phyloP scores from a whole-genome alignment of 1,140 invertebrate genomes.

The Listronotus oregonensis region DNA sequence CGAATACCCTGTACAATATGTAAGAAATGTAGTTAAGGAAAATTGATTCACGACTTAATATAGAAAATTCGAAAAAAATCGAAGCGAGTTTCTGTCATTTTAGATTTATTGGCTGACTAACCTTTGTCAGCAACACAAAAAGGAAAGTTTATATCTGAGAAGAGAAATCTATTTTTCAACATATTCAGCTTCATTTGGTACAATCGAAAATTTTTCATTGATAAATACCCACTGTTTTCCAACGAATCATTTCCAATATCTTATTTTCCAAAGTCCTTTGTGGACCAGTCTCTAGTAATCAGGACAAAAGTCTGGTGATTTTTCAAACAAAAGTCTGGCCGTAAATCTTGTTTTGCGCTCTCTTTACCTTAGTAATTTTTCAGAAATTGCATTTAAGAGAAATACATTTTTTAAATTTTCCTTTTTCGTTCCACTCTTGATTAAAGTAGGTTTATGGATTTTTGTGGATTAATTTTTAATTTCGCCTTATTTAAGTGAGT shows the following conservation, averaged over 20 bases:
- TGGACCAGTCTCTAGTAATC: conserved; percentile 45
- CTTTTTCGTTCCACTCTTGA: conserved; percentile 7
- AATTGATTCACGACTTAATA: too few relatives aligned
- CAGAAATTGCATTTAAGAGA: conserved; percentile 31
- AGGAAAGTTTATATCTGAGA: background rate
- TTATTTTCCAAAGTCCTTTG: conserved; percentile 45
- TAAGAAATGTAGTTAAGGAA: too few relatives aligned
- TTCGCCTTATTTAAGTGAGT: too few relatives aligned
- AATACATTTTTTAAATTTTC: conserved; percentile 19
- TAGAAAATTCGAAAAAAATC: too few relatives aligned
- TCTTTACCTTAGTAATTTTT: conserved; percentile 42
- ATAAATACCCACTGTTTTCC: conserved; percentile 44
- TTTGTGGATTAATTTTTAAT: background rate
- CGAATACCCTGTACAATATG: too few relatives aligned
- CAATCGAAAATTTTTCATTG: conserved; percentile 43
- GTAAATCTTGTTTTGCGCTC: conserved; percentile 47
- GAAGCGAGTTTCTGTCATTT: too few relatives aligned
- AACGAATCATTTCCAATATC: conserved; percentile 46
- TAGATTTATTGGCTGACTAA: conserved; percentile 8
- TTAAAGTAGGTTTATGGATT: background rate
- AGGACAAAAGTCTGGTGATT: conserved; percentile 48
- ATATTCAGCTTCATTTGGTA: conserved; percentile 42
- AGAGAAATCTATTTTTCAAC: conserved; percentile 24
- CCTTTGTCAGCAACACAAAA: conserved; percentile 12
- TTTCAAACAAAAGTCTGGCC: conserved; percentile 43